Base-by-base conservation (phyloP, 2,113 vertebrate genomes). In the Callipepla californica region DNA sequence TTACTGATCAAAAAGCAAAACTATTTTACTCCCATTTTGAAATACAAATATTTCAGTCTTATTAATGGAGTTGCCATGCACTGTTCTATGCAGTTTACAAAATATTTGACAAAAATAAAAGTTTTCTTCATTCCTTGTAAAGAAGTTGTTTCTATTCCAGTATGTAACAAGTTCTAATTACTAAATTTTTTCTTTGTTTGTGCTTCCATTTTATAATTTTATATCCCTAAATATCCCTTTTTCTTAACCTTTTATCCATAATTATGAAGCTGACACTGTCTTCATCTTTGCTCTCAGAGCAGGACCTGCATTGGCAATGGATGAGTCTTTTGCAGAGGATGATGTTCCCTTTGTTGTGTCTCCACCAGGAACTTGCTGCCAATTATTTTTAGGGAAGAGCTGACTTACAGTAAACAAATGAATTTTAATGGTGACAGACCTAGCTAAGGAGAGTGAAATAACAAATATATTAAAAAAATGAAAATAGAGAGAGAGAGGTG, bases 331-430 rank as follows among this genome's bases (percentile, higher is more conserved):
- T 53, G 83, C 91, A 69, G 70, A 30, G 86, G 78, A 50, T 61
- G 80, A 58, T 61, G 59, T 88, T 80, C 65, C 80, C 85, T 91
- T 75, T 79, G 83, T 79, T 67, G 57, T 40, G 40, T 44, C 85
- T 80, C 68, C 0, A 3, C 87, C 44, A 92, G 85, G 78, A 94
- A n/a, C 59, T 53, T 0, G 1, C 82, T 89, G 88, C 91, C 94
- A 94, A 96, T 94, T 96, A 92, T 91, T 92, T 89, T 69, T 84
- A 89, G 86, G 70, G 78, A 85, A 94, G 78, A 85, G 78, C 70
- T 38, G 26, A 23, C 85, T 81, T 65, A 57, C 32, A 76, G 84
- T 67, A 93, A 96, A 93, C 74, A 87, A 57, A 78, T 93, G 51
- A 50, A 21, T 91, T 67, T 87, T 93, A 83, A 90, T 70, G 87